These are phyloP conservation scores for Cantharis lateralis DNA, from an alignment of 2,888 invertebrate genomes.

Conservation along the genomic window DNA sequence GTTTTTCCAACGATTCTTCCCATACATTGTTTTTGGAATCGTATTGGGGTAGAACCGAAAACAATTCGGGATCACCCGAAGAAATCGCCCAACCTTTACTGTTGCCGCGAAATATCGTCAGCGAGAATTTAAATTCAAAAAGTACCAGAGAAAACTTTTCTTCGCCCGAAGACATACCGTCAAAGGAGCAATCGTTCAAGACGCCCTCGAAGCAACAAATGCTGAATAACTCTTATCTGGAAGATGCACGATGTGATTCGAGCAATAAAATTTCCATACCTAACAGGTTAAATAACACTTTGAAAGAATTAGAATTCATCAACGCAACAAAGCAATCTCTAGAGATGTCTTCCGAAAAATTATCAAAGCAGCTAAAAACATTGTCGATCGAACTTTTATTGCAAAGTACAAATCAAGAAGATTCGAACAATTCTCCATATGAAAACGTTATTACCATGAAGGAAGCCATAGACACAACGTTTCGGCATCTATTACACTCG, in stretches of 20 bases:
- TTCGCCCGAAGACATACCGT: not conserved
- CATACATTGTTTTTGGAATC: not conserved
- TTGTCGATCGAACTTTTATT: not conserved
- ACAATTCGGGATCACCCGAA: not conserved
- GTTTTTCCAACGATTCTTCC: not conserved
- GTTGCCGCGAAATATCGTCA: not conserved
- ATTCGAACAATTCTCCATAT: not conserved
- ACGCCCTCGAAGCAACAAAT: not conserved
- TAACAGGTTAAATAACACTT: not conserved
- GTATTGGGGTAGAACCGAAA: not conserved
- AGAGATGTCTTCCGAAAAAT: not conserved
- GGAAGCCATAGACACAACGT: not conserved
- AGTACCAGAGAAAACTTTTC: not conserved
- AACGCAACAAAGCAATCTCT: not conserved
- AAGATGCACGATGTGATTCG: not conserved
- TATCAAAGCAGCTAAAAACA: not conserved
- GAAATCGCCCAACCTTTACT: not conserved
- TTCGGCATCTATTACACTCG: not conserved
- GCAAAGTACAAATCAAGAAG: not conserved
- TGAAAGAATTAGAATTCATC: not conserved
- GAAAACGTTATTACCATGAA: not conserved
- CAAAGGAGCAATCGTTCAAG: not conserved
- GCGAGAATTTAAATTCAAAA: not conserved
- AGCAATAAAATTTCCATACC: not conserved
- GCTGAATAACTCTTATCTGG: not conserved